Evolutionary conservation across 2,888 invertebrate genomes (phyloP).

Genomic region (Ganaspis brasiliensis): DNA sequence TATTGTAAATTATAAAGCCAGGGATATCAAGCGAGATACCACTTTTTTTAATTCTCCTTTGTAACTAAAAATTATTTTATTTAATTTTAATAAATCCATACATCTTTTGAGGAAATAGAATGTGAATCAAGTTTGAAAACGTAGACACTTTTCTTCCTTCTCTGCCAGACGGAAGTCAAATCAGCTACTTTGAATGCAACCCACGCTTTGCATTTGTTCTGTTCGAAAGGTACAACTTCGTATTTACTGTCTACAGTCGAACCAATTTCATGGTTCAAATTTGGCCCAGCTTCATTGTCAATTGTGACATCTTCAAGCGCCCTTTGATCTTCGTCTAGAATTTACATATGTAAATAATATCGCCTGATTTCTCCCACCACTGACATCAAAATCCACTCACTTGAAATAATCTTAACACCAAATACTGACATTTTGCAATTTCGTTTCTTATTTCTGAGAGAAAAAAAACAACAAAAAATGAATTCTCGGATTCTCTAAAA

Average conservation of each 20-base stretch:
- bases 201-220: constrained; percentile 35
- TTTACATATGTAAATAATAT: constrained; percentile 26
- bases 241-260: background rate
- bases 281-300: constrained; percentile 17
- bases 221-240: constrained; percentile 12
- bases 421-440: background rate
- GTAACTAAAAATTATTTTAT: too few species aligned
- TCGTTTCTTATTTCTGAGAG: too few species aligned
- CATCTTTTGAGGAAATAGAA: too few species aligned
- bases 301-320: constrained; percentile 11
- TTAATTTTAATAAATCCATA: too few species aligned
- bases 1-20: too few species aligned
- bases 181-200: constrained; percentile 41
- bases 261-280: constrained; percentile 27
- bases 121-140: too few species aligned
- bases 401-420: background rate
- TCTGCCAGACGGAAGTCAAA: constrained; percentile 48
- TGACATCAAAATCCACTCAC: background rate
- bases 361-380: background rate
- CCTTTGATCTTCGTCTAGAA: constrained; percentile 11
- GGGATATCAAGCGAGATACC: too few species aligned
- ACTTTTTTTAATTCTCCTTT: too few species aligned
- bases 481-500: too few species aligned
- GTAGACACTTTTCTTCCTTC: background rate
- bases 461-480: too few species aligned